These are phyloP conservation scores for Papilio dardanus DNA, from an alignment of 1,140 invertebrate genomes.

Conservation along the genomic window DNA sequence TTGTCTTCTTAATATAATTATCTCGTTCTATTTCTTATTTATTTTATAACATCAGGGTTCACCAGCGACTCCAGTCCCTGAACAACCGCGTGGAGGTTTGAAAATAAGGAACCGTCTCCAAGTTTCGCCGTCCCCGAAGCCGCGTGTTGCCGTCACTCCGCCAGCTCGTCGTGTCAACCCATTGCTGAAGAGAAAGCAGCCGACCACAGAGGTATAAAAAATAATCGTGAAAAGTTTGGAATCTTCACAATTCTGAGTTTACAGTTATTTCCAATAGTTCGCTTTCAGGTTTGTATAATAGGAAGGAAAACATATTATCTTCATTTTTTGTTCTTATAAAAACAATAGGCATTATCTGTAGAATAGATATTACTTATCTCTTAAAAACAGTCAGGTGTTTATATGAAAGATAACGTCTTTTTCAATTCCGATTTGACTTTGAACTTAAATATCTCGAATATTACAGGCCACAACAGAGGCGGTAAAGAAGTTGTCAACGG, in stretches of 20 bases:
- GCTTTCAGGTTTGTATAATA: no score
- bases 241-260: no score
- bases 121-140: slow-evolving; percentile 67
- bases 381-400: background rate
- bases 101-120: slow-evolving; percentile 65
- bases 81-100: slow-evolving; percentile 58
- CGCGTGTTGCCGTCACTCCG: slow-evolving; percentile 55
- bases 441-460: background rate
- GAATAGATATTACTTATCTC: background rate
- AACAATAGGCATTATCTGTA: background rate
- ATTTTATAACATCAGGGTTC: slow-evolving; percentile 50
- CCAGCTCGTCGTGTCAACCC: slow-evolving; percentile 66
- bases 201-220: slow-evolving; percentile 64
- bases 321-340: background rate
- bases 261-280: no score
- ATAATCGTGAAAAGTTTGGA: background rate
- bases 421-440: background rate
- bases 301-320: background rate
- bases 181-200: slow-evolving; percentile 66
- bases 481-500: slow-evolving; percentile 62
- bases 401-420: background rate
- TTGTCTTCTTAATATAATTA: background rate
- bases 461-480: slow-evolving; percentile 72
- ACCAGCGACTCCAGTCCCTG: slow-evolving; percentile 62
- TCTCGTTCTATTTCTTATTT: background rate